Percentiles rank a stretch among this genome's conserved stretches.
Conservation (phyloP, 2,797 vertebrate species). For the Odontamblyopus rebecca region DNA sequence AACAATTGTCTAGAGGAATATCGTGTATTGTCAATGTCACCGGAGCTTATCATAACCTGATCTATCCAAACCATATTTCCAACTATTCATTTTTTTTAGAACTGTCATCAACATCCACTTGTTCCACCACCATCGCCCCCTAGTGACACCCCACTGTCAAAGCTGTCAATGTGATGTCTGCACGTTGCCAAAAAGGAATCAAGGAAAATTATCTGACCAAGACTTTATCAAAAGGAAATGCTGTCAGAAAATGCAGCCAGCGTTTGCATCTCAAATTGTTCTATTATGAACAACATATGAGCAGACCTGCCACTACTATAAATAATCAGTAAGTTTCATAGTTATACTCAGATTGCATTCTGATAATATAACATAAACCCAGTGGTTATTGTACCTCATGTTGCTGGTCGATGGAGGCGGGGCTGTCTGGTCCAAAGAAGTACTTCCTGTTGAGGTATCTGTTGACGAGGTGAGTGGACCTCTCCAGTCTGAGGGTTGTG, state of each 20-base stretch:
- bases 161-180: conserved; percentile 43
- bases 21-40: conserved; percentile 40
- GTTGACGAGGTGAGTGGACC: conserved; percentile 75
- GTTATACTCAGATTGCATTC: not conserved
- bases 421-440: conserved; percentile 88
- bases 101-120: conserved; percentile 38
- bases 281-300: conserved; percentile 4
- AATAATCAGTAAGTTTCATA: not conserved
- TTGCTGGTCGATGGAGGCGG: conserved; percentile 83
- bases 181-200: conserved; percentile 31
- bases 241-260: conserved; percentile 21
- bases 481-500: conserved; percentile 71
- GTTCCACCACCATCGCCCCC: conserved; percentile 4
- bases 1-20: conserved; percentile 48
- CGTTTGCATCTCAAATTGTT: conserved; percentile 27
- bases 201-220: conserved; percentile 20
- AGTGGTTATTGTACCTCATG: conserved; percentile 40
- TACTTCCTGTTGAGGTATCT: conserved; percentile 88
- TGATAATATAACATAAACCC: not conserved
- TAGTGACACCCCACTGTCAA: conserved; percentile 47
- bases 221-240: conserved; percentile 44
- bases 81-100: conserved; percentile 31
- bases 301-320: not conserved
- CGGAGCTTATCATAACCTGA: conserved; percentile 36
- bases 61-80: conserved; percentile 42